Conservation (phyloP, 2,888 invertebrate species). For the Diadromus collaris region DNA sequence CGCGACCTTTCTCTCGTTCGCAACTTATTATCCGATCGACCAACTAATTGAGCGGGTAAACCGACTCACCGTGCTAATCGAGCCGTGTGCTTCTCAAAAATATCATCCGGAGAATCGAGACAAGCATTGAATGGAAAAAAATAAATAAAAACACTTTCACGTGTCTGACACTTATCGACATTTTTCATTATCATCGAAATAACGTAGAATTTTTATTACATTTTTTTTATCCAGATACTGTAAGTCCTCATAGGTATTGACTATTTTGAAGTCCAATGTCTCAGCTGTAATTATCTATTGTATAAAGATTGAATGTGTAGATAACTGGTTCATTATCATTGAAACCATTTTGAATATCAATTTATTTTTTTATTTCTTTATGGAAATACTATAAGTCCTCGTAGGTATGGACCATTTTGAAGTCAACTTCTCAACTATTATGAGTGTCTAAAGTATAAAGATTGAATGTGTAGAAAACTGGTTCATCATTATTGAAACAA, state of each 20-base stretch:
- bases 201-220: neutral
- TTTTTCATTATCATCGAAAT: neutral
- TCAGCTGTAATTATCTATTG: too few relatives aligned
- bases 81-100: neutral
- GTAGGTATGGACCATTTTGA: too few relatives aligned
- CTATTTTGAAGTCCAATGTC: neutral
- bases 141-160: neutral
- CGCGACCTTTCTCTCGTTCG: constrained; percentile 57
- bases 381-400: too few relatives aligned
- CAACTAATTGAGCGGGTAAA: constrained; percentile 11
- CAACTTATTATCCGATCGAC: constrained; percentile 36
- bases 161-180: neutral
- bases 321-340: too few relatives aligned
- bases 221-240: neutral
- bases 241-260: neutral
- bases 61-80: neutral
- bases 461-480: neutral
- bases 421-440: neutral
- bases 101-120: neutral
- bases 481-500: neutral
- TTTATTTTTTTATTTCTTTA: too few relatives aligned
- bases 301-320: too few relatives aligned
- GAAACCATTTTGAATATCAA: too few relatives aligned
- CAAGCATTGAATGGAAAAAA: neutral
- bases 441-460: neutral